Base-by-base conservation (phyloP, 2,113 vertebrate genomes). In the Erythrocebus patas region DNA sequence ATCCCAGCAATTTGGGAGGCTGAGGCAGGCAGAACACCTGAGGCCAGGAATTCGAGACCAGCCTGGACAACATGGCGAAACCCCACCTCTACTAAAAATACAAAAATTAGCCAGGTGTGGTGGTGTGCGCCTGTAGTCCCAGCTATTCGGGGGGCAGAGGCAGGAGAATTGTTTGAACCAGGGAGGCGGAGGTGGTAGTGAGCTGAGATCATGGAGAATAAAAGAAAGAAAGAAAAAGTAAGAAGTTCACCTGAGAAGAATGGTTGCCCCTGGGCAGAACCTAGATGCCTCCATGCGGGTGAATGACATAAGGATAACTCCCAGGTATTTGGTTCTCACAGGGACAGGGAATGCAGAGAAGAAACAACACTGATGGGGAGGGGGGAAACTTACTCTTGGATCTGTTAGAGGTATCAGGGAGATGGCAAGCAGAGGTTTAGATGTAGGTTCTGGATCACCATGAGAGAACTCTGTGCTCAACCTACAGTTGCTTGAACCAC, bases 291-390 rank as follows among this genome's bases (percentile, higher is more conserved):
- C 35, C 13, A 17, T 79, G 73, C 72, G 27, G 90, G 61, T 22
- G 20, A 87, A 59, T 86, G n/a, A 93, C 45, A 48, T 16, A 45
- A 88, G 23, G 35, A 81, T 96, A 64, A 96, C 43, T 95, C 68
- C 91, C 13, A 79, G 18, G n/a, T 50, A 32, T 40, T 23, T 81
- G 10, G 32, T 85, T 81, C 27, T 76, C 35, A 57, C 6, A 14
- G 57, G 10, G 5, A 55, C 35, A 75, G 50, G 38, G 59, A 75
- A 70, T 57, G 27, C 18, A 55, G 52, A 55, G 52, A 55, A 55
- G 52, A 55, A 20, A 55, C 52, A 55, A 55, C 52, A 55, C 52
- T 55, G 52, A 55, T 55, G 52, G 89, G 50, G 48, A 79, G n/a
- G 50, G 75, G 10, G 57, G 72, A 64, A 40, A 91, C 13, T 81